A percentile compares a stretch with the other conserved stretches of the same genome.
These are phyloP conservation scores for Sisor rabdophorus DNA, from an alignment of 2,113 vertebrate species.

Conservation along the genomic window DNA sequence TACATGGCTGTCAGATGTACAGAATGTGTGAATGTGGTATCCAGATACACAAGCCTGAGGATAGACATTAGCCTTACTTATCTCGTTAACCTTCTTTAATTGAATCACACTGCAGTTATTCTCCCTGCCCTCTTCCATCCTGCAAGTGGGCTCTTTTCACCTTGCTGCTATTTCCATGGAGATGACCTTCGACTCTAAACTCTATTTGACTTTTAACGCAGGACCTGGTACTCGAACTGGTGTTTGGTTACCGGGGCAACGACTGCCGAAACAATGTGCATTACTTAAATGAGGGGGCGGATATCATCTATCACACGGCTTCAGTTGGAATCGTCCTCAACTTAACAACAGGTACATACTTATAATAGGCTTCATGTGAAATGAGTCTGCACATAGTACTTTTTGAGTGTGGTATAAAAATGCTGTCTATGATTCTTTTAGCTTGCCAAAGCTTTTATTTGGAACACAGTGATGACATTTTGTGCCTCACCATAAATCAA, in stretches of 20 bases:
- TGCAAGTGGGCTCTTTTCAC: slow-evolving; percentile 31
- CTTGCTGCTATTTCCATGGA: slow-evolving; percentile 57
- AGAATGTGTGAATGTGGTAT: slow-evolving; percentile 17
- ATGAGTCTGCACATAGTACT: background rate
- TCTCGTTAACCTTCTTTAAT: slow-evolving; percentile 50
- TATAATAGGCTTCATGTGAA: background rate
- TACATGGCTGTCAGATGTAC: background rate
- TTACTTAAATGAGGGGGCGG: slow-evolving; percentile 94
- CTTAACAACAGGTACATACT: slow-evolving; percentile 82
- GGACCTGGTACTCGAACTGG: slow-evolving; percentile 94
- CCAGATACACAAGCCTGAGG: slow-evolving; percentile 6
- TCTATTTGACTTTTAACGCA: slow-evolving; percentile 61
- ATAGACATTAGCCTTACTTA: slow-evolving; percentile 17
- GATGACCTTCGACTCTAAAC: slow-evolving; percentile 56
- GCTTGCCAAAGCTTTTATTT: slow-evolving; percentile 96
- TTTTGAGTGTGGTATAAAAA: background rate
- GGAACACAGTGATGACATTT: slow-evolving; percentile 97
- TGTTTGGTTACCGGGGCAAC: slow-evolving; percentile 94
- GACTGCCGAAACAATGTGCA: slow-evolving; percentile 98
- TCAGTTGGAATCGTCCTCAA: slow-evolving; percentile 92
- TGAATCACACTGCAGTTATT: slow-evolving; percentile 39
- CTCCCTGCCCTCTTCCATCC: slow-evolving; percentile 31
- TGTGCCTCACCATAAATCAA: slow-evolving; percentile 99
- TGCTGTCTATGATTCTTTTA: slow-evolving; percentile 56
- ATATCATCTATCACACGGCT: slow-evolving; percentile 96